Evolutionary conservation across 2,797 vertebrate species (phyloP).

Genomic region (Sebastes kiyomatsui): DNA sequence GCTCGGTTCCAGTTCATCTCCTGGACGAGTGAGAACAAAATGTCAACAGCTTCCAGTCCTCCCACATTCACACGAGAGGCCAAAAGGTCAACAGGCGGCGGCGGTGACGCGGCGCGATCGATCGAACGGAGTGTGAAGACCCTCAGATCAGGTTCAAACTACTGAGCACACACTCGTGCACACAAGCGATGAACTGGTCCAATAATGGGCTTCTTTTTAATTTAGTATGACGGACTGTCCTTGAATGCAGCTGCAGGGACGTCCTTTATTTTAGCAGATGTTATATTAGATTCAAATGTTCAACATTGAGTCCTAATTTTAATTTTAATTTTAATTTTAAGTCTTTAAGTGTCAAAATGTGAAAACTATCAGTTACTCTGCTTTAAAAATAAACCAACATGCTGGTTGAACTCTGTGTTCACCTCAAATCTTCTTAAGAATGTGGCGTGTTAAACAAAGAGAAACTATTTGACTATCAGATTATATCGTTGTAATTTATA

Average conservation of each 20-base stretch:
- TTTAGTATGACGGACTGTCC: background rate
- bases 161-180: background rate
- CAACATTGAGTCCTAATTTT: too few species aligned
- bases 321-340: background rate
- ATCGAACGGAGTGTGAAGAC: conserved; percentile 35
- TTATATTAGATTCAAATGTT: too few species aligned
- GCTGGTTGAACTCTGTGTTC: background rate
- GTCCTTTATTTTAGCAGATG: too few species aligned
- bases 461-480: background rate
- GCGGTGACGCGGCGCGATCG: conserved; percentile 27
- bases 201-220: background rate
- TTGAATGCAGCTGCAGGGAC: background rate
- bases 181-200: background rate
- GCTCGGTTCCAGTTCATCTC: conserved; percentile 69
- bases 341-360: background rate
- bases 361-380: background rate
- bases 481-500: background rate
- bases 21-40: conserved; percentile 69
- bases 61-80: conserved; percentile 50
- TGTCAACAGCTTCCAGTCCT: conserved; percentile 63
- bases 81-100: conserved; percentile 53
- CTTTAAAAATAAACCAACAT: background rate
- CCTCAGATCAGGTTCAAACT: conserved; percentile 19
- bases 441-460: conserved; percentile 15
- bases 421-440: background rate